Percentiles rank a stretch among this genome's conserved stretches.
Conservation (phyloP, 2,113 vertebrate genomes). For the Psittacula cyanocephala region DNA sequence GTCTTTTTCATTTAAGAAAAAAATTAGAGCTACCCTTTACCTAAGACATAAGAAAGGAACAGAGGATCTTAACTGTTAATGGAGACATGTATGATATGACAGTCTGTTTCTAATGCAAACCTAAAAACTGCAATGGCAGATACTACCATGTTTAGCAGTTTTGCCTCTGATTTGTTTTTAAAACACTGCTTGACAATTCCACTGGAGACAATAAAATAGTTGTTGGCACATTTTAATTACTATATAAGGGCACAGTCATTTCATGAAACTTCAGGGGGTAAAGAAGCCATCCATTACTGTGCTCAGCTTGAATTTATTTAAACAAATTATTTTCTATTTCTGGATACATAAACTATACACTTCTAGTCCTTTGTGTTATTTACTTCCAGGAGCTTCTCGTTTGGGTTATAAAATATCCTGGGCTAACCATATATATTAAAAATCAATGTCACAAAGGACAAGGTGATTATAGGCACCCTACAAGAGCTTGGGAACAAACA, state of each 20-base stretch:
- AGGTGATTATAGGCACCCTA: constrained; percentile 27
- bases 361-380: constrained; percentile 10
- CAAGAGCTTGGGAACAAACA: constrained; percentile 46
- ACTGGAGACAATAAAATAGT: constrained; percentile 45
- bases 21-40: not conserved
- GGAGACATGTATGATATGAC: not conserved
- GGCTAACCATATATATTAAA: constrained; percentile 39
- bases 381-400: constrained; percentile 40
- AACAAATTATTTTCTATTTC: constrained; percentile 65
- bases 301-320: constrained; percentile 64
- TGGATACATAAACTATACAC: constrained; percentile 1
- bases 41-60: not conserved
- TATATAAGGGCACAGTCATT: constrained; percentile 57
- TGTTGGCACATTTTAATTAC: constrained; percentile 69
- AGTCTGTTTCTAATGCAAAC: not conserved
- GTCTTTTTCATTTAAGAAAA: not conserved
- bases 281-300: constrained; percentile 60
- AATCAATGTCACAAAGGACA: constrained; percentile 55
- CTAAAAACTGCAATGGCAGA: constrained; percentile 5
- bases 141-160: constrained; percentile 23
- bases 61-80: not conserved
- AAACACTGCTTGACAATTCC: constrained; percentile 44
- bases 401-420: constrained; percentile 19
- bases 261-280: constrained; percentile 40
- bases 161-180: constrained; percentile 49